phyloP scores from a whole-genome alignment of 2,888 invertebrate species.

The Drosophila longiperda region DNA sequence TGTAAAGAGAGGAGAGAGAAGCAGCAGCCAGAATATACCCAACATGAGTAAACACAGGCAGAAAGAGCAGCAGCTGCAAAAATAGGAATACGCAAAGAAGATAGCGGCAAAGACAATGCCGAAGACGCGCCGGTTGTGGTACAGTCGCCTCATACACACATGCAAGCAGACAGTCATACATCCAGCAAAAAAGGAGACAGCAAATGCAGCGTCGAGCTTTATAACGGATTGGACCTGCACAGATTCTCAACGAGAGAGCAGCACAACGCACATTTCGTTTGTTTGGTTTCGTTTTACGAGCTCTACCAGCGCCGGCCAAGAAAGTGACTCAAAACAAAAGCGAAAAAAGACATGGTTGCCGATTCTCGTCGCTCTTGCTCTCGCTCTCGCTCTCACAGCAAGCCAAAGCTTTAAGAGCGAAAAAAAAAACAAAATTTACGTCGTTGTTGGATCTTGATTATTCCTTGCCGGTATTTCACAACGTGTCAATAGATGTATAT shows the following conservation, averaged over 20 bases:
- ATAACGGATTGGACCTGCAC: conserved; percentile 55
- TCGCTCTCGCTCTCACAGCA: conserved; percentile 3
- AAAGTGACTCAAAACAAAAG: conserved; percentile 53
- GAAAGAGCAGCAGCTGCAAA: conserved; percentile 54
- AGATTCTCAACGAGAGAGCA: conserved; percentile 22
- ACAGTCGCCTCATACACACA: conserved; percentile 49
- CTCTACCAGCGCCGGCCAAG: conserved; percentile 13
- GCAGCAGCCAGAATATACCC: conserved; percentile 15
- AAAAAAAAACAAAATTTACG: neutral
- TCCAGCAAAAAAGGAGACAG: conserved; percentile 34
- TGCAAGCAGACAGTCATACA: neutral
- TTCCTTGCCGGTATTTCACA: conserved; percentile 47
- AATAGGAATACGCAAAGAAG: conserved; percentile 59
- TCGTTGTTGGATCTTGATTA: conserved; percentile 27
- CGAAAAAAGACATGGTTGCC: conserved; percentile 20
- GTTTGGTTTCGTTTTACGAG: conserved; percentile 18
- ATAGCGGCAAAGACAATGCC: conserved; percentile 43
- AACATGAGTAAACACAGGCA: conserved; percentile 32
- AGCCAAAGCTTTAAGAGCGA: conserved; percentile 18
- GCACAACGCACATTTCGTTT: conserved; percentile 14
- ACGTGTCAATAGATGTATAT: conserved; percentile 1
- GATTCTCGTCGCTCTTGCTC: conserved; percentile 3
- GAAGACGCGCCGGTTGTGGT: conserved; percentile 47
- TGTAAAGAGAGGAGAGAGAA: neutral
- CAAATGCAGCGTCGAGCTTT: conserved; percentile 50